Conservation (phyloP, 2,888 invertebrate genomes). For the Perizoma affinitatum region DNA sequence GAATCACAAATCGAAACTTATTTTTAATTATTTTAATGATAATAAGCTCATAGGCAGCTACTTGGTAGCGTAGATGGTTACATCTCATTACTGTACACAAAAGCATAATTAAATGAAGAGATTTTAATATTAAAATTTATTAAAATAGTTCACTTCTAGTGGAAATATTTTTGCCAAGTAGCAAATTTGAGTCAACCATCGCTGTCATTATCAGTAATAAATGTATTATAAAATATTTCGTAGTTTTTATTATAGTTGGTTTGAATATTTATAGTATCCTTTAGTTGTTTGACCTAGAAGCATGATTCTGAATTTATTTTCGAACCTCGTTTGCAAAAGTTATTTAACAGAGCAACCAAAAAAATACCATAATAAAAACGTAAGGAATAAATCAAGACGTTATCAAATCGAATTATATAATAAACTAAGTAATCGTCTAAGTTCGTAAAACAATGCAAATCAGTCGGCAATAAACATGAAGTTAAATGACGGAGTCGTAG, state of each 20-base stretch:
- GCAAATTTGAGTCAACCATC: constrained; percentile 82
- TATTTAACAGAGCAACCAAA: neutral
- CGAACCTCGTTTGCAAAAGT: neutral
- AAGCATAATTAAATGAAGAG: constrained; percentile 75
- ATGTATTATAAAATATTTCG: constrained; percentile 77
- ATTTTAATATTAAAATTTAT: constrained; percentile 79
- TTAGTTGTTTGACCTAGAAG: neutral
- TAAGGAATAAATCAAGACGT: constrained; percentile 21
- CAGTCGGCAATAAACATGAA: constrained; percentile 32
- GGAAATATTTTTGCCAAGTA: constrained; percentile 84
- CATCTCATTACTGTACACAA: constrained; percentile 72
- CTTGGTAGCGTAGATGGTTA: constrained; percentile 75
- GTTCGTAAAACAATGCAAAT: constrained; percentile 36
- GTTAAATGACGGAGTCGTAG: constrained; percentile 31
- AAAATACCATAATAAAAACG: constrained; percentile 1
- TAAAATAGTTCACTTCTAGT: constrained; percentile 79
- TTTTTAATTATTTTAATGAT: constrained; percentile 68
- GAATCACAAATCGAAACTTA: constrained; percentile 73
- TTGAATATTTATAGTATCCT: neutral
- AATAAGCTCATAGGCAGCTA: constrained; percentile 74
- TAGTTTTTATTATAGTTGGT: constrained; percentile 50
- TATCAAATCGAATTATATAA: constrained; percentile 24
- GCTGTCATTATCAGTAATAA: constrained; percentile 84
- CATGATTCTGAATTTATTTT: too few relatives aligned
- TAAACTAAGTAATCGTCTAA: constrained; percentile 21